These are phyloP conservation scores for Synanthedon formicaeformis DNA, from an alignment of 2,888 invertebrate species.

Conservation along the genomic window DNA sequence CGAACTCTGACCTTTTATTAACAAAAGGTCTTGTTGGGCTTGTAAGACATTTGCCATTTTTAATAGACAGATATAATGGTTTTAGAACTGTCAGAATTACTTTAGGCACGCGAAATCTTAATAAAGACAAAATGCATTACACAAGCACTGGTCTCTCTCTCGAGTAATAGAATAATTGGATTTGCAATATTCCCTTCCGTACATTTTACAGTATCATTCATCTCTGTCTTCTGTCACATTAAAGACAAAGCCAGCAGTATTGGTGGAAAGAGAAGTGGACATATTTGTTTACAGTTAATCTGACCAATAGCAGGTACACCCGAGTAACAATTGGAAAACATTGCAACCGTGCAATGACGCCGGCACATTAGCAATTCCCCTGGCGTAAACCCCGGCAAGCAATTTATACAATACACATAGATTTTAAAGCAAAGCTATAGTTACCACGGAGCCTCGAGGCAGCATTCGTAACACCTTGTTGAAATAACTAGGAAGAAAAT, in stretches of 20 bases:
- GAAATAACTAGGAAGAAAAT: slow-evolving; percentile 20
- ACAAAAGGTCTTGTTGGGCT: neutral
- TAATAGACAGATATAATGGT: neutral
- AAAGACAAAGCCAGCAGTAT: neutral
- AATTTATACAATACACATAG: slow-evolving; percentile 36
- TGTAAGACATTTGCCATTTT: neutral
- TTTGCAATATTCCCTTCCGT: neutral
- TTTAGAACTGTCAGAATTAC: neutral
- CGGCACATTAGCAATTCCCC: slow-evolving; percentile 31
- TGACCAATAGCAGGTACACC: slow-evolving; percentile 14
- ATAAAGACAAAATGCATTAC: neutral
- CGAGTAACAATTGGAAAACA: slow-evolving; percentile 17
- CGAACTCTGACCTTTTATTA: slow-evolving; percentile 1
- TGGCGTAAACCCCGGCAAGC: slow-evolving; percentile 31
- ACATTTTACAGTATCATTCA: neutral
- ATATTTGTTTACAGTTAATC: slow-evolving; percentile 17
- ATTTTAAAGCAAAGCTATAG: slow-evolving; percentile 25
- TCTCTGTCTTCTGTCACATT: neutral
- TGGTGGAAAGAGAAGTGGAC: neutral
- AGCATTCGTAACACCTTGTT: slow-evolving; percentile 40
- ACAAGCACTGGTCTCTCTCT: neutral
- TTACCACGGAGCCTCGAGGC: slow-evolving; percentile 33
- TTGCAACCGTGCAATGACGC: slow-evolving; percentile 21
- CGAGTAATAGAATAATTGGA: neutral
- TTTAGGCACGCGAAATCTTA: neutral